A percentile compares a stretch with the other conserved stretches of the same genome.
Evolutionary conservation across 2,888 invertebrate species (phyloP).

Genomic region (Drosophila lacicola): DNA sequence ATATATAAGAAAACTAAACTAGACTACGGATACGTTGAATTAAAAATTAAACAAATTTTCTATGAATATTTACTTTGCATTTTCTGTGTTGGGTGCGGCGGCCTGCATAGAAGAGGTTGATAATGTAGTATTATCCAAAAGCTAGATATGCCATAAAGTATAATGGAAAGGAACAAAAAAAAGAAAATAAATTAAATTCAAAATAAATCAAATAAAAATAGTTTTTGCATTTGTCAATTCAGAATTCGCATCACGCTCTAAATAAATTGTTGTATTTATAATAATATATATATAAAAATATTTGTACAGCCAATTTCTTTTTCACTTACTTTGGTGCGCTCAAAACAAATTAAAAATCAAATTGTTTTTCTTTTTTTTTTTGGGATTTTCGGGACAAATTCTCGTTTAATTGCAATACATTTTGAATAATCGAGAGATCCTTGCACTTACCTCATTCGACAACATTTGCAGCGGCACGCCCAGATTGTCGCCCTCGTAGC

Average conservation of each 20-base stretch:
- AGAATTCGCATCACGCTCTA: slow-evolving; percentile 15
- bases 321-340: slow-evolving; percentile 70
- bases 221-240: slow-evolving; percentile 29
- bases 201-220: slow-evolving; percentile 36
- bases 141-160: slow-evolving; percentile 87
- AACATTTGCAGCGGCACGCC: slow-evolving; percentile 86
- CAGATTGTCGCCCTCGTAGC: slow-evolving; percentile 88
- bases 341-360: slow-evolving; percentile 53
- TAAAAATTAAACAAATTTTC: slow-evolving; percentile 73
- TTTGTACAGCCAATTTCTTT: slow-evolving; percentile 55
- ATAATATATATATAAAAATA: background rate
- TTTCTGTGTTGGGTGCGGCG: slow-evolving; percentile 86
- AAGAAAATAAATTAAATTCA: slow-evolving; percentile 71
- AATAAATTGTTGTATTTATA: background rate
- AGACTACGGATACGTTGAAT: slow-evolving; percentile 46
- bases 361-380: slow-evolving; percentile 9
- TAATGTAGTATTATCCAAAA: slow-evolving; percentile 87
- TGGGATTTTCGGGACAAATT: slow-evolving; percentile 45
- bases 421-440: slow-evolving; percentile 11
- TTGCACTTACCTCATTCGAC: slow-evolving; percentile 87
- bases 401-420: slow-evolving; percentile 10
- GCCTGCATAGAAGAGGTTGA: slow-evolving; percentile 86
- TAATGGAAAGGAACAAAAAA: slow-evolving; percentile 62
- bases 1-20: slow-evolving; percentile 3
- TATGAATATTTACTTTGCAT: slow-evolving; percentile 88